Evolutionary conservation across 2,888 invertebrate species (phyloP), one percentile per base, ranked within the genome.

Genomic region (Macrophya annulata): DNA sequence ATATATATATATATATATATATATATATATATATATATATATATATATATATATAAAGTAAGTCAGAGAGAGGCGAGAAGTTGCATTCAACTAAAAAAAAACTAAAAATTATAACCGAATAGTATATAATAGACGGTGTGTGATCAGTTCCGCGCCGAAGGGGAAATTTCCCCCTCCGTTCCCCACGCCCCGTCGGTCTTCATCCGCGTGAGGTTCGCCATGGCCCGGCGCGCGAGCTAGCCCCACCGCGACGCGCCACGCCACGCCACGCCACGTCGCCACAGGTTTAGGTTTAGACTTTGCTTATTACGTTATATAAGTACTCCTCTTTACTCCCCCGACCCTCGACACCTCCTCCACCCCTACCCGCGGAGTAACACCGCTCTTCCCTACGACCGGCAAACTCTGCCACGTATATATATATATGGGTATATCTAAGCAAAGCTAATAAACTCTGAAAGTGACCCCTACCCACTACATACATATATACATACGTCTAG

Each of bases 401-500:
- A 55, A 25, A 62, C 62, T 62, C 62, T 25, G 25, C 62, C 62
- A 25, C 62, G 25, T 62, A 62, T 62, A 62, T 62, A 62, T 4
- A 5, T 62, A 43, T 62, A 43, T n/a, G 21, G 25, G 74, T 59
- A 17, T 48, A 68, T 68, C 83, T 68, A 83, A 68, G 68, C 83
- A 83, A 81, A 81, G 81, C 81, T 81, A 81, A 81, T 59, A 81
- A 81, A 81, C 62, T 81, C 62, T 81, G 81, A 81, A 81, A 81
- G 81, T 81, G 81, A 81, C 81, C 81, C 81, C 81, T 17, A n/a
- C 8, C 40, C 25, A 71, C 25, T 55, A 4, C 21, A 62, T 62
- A 62, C 25, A 21, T 25, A 25, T 31, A 31, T 1, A 3, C 3
- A 31, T 31, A 31, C 31, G 31, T 31, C 31, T 31, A 31, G 31